Evolutionary conservation across 2,797 vertebrate genomes (phyloP).

Genomic region (Emydoidea blandingii): DNA sequence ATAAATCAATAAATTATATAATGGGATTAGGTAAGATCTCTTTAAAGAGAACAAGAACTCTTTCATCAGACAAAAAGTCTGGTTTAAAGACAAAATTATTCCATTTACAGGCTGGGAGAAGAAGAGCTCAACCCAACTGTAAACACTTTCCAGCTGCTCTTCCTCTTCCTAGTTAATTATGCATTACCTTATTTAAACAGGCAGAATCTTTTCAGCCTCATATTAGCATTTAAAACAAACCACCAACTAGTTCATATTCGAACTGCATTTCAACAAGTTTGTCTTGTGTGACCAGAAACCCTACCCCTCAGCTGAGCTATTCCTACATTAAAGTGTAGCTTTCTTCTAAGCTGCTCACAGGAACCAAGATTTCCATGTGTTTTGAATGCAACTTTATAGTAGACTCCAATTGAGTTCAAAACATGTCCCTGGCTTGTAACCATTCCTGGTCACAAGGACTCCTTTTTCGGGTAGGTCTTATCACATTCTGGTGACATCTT

Average conservation of each 20-base stretch:
- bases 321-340: neutral
- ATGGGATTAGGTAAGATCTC: neutral
- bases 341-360: neutral
- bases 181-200: neutral
- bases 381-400: neutral
- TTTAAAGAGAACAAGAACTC: neutral
- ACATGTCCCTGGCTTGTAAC: neutral
- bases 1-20: neutral
- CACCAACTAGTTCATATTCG: neutral
- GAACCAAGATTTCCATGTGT: neutral
- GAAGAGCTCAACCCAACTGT: neutral
- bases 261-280: neutral
- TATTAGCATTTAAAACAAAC: slow-evolving; percentile 23
- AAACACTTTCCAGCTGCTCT: neutral
- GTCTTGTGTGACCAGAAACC: neutral
- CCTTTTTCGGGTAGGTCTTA: neutral
- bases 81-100: neutral
- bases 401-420: neutral
- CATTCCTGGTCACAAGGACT: neutral
- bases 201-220: neutral
- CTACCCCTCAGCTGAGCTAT: neutral
- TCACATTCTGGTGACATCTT: neutral
- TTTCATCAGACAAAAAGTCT: neutral
- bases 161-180: neutral
- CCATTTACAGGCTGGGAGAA: neutral